Percentiles rank a stretch among this genome's conserved stretches.
Evolutionary conservation across 2,797 vertebrate genomes (phyloP).

Genomic region (Muscicapa striata): DNA sequence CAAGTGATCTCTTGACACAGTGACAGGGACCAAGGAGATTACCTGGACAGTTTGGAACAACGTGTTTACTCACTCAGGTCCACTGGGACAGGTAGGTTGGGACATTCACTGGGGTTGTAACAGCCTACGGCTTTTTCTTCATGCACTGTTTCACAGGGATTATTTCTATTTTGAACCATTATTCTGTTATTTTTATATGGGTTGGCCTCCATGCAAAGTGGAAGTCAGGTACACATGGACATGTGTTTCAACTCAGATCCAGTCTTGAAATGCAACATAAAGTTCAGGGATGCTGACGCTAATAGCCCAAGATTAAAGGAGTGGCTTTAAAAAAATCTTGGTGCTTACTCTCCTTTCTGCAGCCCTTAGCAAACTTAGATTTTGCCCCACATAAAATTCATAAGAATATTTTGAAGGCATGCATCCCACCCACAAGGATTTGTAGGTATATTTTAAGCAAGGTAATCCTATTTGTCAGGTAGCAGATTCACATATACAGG

Average conservation of each 20-base stretch:
- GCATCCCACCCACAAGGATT: not conserved
- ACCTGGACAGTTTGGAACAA: not conserved
- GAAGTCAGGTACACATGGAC: not conserved
- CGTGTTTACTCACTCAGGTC: not conserved
- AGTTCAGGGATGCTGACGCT: not conserved
- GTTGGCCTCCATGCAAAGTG: not conserved
- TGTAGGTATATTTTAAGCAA: not conserved
- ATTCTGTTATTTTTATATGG: not conserved
- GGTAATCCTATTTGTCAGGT: not conserved
- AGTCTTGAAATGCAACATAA: accelerated
- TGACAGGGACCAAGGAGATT: not conserved
- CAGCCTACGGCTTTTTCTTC: not conserved
- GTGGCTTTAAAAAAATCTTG: not conserved
- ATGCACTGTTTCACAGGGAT: not conserved
- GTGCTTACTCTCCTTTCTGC: not conserved
- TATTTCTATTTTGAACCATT: not conserved
- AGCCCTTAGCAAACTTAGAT: not conserved
- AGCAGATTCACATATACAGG: not conserved
- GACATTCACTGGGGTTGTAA: not conserved
- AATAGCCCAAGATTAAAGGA: not conserved
- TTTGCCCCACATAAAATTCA: not conserved
- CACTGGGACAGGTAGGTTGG: accelerated
- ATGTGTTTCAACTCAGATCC: not conserved
- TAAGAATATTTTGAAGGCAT: not conserved
- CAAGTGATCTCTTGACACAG: not conserved